Percentiles rank a stretch among this genome's conserved stretches.
Evolutionary conservation across 2,113 vertebrate genomes (phyloP).

Genomic region (Gallinago undulata): DNA sequence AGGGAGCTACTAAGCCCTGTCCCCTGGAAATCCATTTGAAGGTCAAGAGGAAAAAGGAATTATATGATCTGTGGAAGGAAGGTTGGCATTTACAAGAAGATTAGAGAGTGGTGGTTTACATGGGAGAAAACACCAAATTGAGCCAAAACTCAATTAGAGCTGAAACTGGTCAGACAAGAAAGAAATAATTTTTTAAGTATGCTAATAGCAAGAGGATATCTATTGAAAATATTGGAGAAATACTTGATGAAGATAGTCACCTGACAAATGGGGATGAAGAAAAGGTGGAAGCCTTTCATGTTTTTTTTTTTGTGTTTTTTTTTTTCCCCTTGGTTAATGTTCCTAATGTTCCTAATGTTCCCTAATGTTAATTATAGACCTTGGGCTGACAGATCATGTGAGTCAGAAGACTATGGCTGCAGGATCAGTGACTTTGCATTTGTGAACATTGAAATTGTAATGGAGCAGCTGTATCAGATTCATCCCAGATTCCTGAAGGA

Average conservation of each 20-base stretch:
- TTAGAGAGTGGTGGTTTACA: background rate
- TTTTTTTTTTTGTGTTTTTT: background rate
- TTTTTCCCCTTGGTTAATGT: background rate
- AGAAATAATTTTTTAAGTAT: background rate
- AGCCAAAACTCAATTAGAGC: background rate
- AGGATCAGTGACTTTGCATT: background rate
- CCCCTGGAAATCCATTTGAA: background rate
- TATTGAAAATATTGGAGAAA: background rate
- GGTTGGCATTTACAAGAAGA: background rate
- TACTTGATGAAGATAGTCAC: background rate
- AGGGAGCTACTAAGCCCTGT: background rate
- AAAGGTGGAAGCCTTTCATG: background rate
- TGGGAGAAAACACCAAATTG: background rate
- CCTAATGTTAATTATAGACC: background rate
- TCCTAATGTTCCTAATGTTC: too few species aligned
- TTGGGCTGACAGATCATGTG: background rate
- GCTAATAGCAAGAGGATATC: background rate
- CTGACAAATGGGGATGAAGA: background rate
- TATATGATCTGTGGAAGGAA: background rate
- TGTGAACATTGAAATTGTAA: background rate
- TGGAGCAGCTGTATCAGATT: background rate
- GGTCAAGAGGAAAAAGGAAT: background rate
- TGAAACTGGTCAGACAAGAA: background rate
- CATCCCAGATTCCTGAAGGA: background rate
- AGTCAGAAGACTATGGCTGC: background rate